Percentiles rank a stretch among this genome's conserved stretches.
Evolutionary conservation across 2,888 invertebrate genomes (phyloP).

Genomic region (Caenorhabditis parvicauda): DNA sequence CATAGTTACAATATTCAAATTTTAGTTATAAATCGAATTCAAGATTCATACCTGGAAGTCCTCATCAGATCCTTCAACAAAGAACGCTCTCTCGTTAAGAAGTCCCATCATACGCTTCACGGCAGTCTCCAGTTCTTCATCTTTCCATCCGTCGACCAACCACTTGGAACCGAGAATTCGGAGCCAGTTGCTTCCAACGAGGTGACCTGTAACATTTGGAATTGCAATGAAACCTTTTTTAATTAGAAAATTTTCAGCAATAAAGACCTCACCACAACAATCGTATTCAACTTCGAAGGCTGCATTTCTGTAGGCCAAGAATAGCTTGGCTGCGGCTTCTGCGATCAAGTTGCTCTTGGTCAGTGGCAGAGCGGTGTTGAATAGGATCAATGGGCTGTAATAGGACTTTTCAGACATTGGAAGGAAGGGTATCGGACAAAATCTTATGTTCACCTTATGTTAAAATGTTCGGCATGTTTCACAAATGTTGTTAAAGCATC

Average conservation of each 20-base stretch:
- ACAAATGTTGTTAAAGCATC: too few relatives aligned
- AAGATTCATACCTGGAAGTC: constrained; percentile 19
- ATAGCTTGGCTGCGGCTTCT: constrained; percentile 37
- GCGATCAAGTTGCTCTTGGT: constrained; percentile 41
- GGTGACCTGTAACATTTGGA: constrained; percentile 36
- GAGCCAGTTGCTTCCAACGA: constrained; percentile 46
- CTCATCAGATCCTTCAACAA: constrained; percentile 46
- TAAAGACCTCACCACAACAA: constrained; percentile 35
- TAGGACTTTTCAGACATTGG: constrained; percentile 26
- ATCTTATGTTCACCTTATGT: too few relatives aligned
- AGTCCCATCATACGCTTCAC: constrained; percentile 44
- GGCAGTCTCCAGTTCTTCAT: constrained; percentile 39
- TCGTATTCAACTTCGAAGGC: constrained; percentile 52
- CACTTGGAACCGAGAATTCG: constrained; percentile 44
- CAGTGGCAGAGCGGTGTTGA: constrained; percentile 42
- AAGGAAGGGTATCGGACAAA: too few relatives aligned
- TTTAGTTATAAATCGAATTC: too few relatives aligned
- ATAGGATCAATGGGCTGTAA: constrained; percentile 27
- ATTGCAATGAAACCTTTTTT: background rate
- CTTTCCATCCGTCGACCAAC: constrained; percentile 37
- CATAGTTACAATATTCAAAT: too few relatives aligned
- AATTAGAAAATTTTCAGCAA: background rate
- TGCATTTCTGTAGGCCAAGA: constrained; percentile 54
- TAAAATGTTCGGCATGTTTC: too few relatives aligned
- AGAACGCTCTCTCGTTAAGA: constrained; percentile 43